Evolutionary conservation across 2,888 invertebrate species (phyloP).

Genomic region (Lithodes maja): DNA sequence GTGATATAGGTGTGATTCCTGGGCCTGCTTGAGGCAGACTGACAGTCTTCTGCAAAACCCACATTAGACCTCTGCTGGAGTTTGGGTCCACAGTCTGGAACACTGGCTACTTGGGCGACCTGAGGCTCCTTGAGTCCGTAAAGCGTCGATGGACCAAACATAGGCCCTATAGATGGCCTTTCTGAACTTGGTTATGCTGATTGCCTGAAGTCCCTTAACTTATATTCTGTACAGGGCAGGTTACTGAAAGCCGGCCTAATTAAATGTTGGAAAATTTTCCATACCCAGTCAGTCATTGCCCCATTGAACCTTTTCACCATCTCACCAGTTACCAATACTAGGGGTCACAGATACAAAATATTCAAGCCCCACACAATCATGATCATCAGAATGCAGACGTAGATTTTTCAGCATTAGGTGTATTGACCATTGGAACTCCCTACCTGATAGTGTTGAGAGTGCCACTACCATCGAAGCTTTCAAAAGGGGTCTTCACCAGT

Average conservation of each 20-base stretch:
- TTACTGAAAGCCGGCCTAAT: background rate
- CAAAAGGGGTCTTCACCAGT: background rate
- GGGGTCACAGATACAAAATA: background rate
- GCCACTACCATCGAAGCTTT: background rate
- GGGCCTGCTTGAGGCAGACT: background rate
- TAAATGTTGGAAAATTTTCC: background rate
- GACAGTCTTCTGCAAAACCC: background rate
- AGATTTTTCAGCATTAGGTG: background rate
- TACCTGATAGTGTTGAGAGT: background rate
- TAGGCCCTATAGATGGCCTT: background rate
- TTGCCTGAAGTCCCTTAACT: background rate
- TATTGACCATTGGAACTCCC: background rate
- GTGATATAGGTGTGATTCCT: too few relatives aligned
- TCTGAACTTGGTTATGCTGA: background rate
- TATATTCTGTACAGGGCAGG: background rate
- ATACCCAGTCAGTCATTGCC: background rate
- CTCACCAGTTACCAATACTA: background rate
- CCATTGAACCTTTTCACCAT: background rate
- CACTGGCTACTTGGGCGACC: background rate
- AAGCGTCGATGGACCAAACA: background rate
- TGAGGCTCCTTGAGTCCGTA: background rate
- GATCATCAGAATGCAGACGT: background rate
- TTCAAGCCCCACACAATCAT: background rate
- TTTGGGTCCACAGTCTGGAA: background rate
- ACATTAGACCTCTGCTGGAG: background rate